A percentile compares a stretch with the other conserved stretches of the same genome.
These are phyloP conservation scores for Helicoverpa armigera DNA, from an alignment of 1,140 invertebrate species.

Conservation along the genomic window DNA sequence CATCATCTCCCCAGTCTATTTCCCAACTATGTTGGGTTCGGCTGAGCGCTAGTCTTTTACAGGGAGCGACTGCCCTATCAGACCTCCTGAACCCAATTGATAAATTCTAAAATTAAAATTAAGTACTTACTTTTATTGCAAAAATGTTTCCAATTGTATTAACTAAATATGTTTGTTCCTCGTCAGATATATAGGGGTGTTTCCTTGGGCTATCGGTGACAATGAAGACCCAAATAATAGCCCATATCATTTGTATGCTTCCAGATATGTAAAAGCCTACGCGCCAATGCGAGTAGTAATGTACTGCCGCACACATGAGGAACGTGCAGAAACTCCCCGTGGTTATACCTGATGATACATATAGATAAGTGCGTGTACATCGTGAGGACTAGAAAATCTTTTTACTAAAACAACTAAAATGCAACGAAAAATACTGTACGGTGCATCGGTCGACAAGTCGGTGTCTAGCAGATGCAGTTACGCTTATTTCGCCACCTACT, in stretches of 20 bases:
- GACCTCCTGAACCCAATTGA: not conserved
- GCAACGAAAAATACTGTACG: too few species aligned
- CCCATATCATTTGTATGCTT: slow-evolving; percentile 88
- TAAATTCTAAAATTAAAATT: not conserved
- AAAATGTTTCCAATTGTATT: slow-evolving; percentile 87
- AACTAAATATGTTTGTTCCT: slow-evolving; percentile 90
- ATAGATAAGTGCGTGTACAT: slow-evolving; percentile 12
- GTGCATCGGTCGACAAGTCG: too few species aligned
- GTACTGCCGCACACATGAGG: slow-evolving; percentile 87
- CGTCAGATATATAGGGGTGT: slow-evolving; percentile 91
- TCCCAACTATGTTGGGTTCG: not conserved
- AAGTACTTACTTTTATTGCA: slow-evolving; percentile 78
- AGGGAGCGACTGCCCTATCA: not conserved
- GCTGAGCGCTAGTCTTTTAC: too few species aligned
- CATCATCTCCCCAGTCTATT: not conserved
- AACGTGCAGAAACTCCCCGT: slow-evolving; percentile 90
- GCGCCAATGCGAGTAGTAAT: slow-evolving; percentile 89
- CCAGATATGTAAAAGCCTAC: slow-evolving; percentile 91
- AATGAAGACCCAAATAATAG: slow-evolving; percentile 88
- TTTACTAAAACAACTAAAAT: too few species aligned
- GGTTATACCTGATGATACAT: slow-evolving; percentile 88
- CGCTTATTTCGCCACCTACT: too few species aligned
- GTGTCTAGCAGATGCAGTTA: too few species aligned
- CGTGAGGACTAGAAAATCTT: not conserved
- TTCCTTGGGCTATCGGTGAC: slow-evolving; percentile 90